Evolutionary conservation across 2,797 vertebrate genomes (phyloP).

Genomic region (Aeoliscus strigatus): DNA sequence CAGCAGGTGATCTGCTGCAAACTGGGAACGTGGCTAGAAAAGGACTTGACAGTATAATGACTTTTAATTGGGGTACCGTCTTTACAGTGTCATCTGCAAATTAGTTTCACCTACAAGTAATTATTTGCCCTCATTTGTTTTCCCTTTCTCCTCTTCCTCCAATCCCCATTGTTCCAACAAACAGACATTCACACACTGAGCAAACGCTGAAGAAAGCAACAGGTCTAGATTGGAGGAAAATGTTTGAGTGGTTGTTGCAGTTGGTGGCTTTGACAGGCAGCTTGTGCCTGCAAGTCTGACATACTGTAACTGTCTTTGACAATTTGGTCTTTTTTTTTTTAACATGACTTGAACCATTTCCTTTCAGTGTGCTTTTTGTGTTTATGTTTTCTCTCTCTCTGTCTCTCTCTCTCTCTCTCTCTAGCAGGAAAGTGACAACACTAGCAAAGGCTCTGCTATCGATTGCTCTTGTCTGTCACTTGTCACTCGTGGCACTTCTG

Average conservation of each 20-base stretch:
- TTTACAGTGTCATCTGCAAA: too few species aligned
- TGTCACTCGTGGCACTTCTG: too few species aligned
- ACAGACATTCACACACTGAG: conserved; percentile 28
- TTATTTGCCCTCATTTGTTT: conserved; percentile 1
- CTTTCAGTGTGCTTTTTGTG: conserved; percentile 28
- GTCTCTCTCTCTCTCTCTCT: conserved; percentile 29
- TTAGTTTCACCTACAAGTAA: too few species aligned
- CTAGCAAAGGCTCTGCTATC: conserved; percentile 69
- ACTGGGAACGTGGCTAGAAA: too few species aligned
- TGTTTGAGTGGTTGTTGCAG: conserved; percentile 15
- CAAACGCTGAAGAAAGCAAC: conserved; percentile 8
- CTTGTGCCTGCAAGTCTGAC: conserved; percentile 30
- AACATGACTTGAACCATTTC: conserved; percentile 4
- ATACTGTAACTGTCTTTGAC: conserved; percentile 30
- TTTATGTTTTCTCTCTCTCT: too few species aligned
- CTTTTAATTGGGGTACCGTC: too few species aligned
- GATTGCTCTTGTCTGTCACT: conserved; percentile 62
- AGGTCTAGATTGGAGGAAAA: conserved; percentile 6
- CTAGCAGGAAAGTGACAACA: conserved; percentile 48
- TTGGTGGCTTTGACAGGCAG: conserved; percentile 33
- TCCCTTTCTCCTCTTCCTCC: conserved; percentile 3
- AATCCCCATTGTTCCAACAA: conserved; percentile 28
- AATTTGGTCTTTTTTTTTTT: conserved; percentile 22
- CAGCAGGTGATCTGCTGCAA: conserved; percentile 36
- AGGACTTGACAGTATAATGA: too few species aligned